Conservation (phyloP, 2,888 invertebrate genomes). For the Xestobium rufovillosum region DNA sequence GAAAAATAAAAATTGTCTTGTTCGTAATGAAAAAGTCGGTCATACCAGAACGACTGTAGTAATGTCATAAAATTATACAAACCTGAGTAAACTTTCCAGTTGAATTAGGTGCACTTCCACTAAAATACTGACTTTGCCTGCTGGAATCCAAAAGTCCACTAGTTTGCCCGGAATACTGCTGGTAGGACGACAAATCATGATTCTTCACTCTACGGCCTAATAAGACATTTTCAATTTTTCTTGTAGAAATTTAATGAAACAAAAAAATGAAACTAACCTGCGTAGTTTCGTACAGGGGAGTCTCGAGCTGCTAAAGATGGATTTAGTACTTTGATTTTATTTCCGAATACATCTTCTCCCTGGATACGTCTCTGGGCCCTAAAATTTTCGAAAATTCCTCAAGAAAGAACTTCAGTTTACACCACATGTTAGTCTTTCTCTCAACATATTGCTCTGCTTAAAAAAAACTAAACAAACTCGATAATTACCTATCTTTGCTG, state of each 20-base stretch:
- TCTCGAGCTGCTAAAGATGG: constrained; percentile 17
- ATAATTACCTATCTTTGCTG: constrained; percentile 31
- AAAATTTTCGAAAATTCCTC: constrained; percentile 28
- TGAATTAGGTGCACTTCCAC: no score
- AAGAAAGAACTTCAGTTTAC: constrained; percentile 4
- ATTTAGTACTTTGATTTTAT: constrained; percentile 53
- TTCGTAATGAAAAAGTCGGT: no score
- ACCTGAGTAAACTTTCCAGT: no score
- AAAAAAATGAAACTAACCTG: constrained; percentile 22
- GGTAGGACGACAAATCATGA: no score
- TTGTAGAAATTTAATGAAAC: constrained; percentile 15
- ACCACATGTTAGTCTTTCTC: not conserved
- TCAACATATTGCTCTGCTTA: constrained; percentile 2
- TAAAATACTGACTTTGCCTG: no score
- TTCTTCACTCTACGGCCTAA: no score
- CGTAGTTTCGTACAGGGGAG: constrained; percentile 29
- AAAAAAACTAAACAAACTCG: constrained; percentile 7
- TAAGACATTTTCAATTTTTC: no score
- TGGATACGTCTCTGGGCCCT: constrained; percentile 81
- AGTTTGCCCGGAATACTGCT: no score
- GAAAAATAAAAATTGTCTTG: no score
- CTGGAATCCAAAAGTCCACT: no score
- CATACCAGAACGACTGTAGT: no score
- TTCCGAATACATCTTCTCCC: constrained; percentile 74
- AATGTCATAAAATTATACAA: no score